A percentile compares a stretch with the other conserved stretches of the same genome.
Evolutionary conservation across 2,113 vertebrate species (phyloP).

Genomic region (Ahaetulla prasina): DNA sequence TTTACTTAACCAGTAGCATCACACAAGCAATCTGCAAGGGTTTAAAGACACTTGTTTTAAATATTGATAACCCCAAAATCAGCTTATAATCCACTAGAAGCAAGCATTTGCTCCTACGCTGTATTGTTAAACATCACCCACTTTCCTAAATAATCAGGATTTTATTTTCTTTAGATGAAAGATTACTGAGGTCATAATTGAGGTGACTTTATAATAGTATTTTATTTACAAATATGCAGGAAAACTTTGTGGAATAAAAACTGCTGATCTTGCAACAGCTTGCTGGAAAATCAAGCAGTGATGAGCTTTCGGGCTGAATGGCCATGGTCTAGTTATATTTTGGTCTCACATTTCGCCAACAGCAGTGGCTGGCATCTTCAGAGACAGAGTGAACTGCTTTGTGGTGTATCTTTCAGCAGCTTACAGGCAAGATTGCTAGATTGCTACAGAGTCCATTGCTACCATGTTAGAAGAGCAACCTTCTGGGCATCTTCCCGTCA

Average conservation of each 20-base stretch:
- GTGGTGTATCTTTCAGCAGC: background rate
- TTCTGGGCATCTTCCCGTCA: background rate
- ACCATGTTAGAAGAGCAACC: background rate
- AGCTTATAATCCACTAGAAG: background rate
- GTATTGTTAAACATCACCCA: background rate
- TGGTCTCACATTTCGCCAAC: background rate
- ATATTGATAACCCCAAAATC: background rate
- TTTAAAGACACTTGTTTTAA: background rate
- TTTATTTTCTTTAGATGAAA: background rate
- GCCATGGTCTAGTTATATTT: background rate
- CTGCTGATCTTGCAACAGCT: background rate
- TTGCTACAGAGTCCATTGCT: background rate
- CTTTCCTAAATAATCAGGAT: background rate
- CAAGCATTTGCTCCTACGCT: background rate
- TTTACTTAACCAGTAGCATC: background rate
- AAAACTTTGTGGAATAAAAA: background rate
- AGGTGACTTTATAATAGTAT: background rate
- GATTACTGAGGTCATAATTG: background rate
- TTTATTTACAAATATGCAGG: background rate
- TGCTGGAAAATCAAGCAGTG: background rate
- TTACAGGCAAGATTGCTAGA: background rate
- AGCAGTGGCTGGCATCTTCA: background rate
- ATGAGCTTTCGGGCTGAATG: background rate
- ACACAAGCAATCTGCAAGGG: background rate
- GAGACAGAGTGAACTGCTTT: background rate